Conservation (phyloP, 2,888 invertebrate genomes). For the Acanthopleura granulata region DNA sequence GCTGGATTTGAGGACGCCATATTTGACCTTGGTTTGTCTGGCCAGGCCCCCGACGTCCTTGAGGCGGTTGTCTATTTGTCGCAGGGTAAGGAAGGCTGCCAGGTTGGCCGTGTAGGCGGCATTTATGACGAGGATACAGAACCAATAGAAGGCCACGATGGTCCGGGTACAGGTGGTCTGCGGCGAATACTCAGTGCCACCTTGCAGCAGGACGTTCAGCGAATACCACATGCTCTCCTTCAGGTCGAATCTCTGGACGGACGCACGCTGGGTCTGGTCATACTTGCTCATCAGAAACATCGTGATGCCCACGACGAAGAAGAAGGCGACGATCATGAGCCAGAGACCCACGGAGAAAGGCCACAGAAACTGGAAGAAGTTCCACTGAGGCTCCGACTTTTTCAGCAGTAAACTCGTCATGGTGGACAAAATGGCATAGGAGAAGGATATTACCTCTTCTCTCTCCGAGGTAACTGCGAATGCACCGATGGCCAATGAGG, state of each 20-base stretch:
- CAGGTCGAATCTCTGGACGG: slow-evolving; percentile 53
- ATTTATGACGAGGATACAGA: slow-evolving; percentile 57
- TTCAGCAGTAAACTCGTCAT: slow-evolving; percentile 50
- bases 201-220: slow-evolving; percentile 55
- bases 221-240: slow-evolving; percentile 62
- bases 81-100: slow-evolving; percentile 56
- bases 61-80: slow-evolving; percentile 54
- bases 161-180: slow-evolving; percentile 59
- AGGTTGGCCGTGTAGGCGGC: slow-evolving; percentile 63
- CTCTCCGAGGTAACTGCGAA: slow-evolving; percentile 54
- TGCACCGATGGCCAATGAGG: slow-evolving; percentile 55
- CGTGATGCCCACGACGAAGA: slow-evolving; percentile 48
- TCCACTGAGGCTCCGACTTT: slow-evolving; percentile 42
- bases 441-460: slow-evolving; percentile 54
- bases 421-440: slow-evolving; percentile 55
- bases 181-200: slow-evolving; percentile 55
- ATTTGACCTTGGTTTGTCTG: slow-evolving; percentile 45
- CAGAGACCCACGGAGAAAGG: slow-evolving; percentile 48
- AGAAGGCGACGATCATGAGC: slow-evolving; percentile 52
- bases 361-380: slow-evolving; percentile 50
- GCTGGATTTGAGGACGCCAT: slow-evolving; percentile 51
- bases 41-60: slow-evolving; percentile 49
- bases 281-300: slow-evolving; percentile 57
- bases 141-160: slow-evolving; percentile 61
- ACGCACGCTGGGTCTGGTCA: slow-evolving; percentile 49